Evolutionary conservation across 2,797 vertebrate genomes (phyloP), one percentile per base, ranked within the genome.

Genomic region (Varecia variegata): DNA sequence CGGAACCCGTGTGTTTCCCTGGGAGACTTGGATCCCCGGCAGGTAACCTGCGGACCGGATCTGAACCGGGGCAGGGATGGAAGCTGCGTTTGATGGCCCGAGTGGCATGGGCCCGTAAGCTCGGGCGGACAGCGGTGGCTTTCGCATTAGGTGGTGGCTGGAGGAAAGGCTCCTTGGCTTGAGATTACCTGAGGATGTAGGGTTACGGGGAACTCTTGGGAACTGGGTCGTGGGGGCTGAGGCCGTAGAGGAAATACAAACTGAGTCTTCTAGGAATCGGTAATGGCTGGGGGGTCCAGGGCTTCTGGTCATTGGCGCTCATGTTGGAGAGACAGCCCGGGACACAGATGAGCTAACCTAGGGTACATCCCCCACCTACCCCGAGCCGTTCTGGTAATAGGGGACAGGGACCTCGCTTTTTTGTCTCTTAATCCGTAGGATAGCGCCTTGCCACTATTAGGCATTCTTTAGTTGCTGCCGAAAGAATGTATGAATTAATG

Each of bases 41-140:
- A 97, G 97, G 97, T 97, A 97, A 97, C 9, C 23, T 45, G 70
- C 38, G 8, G 21, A 67, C 81, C 15, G 58, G 45, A 25, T 25
- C 45, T n/a, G 65, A 54, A 56, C 14, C 3, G 52, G 27, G 50
- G 38, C 9, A 30, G 32, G 54, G 47, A 67, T 58, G 85, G 65
- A 32, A 80, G 15, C 82, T 0, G 9, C 1, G 8, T 0, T 30
- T 9, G 20, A 4, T 9, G 65, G 10, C 8, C 15, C 6, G 9
- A 27, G 21, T 35, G 30, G 73, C n/a, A 10, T 8, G 7, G 0
- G 56, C 17, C 0, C 17, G 1, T 52, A 18, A 8, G 20, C 18
- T 21, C 11, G 40, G 85, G 40, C 1, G 17, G 65, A 38, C 45
- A 50, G 60, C 73, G 17, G 38, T 32, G 50, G 76, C 12, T 77